Conservation (phyloP, 35 echinoderm and acorn worm genomes). For the Heliocidaris tuberculata region DNA sequence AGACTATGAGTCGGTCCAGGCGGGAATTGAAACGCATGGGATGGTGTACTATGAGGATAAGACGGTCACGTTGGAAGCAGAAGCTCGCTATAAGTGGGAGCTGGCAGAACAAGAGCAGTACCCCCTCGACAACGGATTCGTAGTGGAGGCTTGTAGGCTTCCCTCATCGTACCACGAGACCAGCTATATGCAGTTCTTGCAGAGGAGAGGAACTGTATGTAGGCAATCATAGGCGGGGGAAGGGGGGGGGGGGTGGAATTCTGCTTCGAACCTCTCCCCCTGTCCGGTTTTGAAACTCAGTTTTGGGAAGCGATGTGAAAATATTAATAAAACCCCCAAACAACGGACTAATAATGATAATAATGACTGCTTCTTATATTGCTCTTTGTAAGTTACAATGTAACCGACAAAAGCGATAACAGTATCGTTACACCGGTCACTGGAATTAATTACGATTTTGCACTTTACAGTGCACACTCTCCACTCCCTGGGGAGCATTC, state of each 20-base stretch:
- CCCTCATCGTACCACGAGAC: slow-evolving; percentile 3
- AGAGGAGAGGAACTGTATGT: slow-evolving; percentile 52
- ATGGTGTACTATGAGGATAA: slow-evolving; percentile 48
- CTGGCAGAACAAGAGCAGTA: slow-evolving; percentile 34
- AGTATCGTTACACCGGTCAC: no score
- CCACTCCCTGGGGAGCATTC: no score
- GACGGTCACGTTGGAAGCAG: slow-evolving; percentile 33
- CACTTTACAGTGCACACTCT: no score
- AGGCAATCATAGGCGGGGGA: background rate
- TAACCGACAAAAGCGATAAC: no score
- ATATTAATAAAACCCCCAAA: background rate
- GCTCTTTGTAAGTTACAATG: no score
- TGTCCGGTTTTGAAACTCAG: background rate
- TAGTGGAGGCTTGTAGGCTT: slow-evolving; percentile 32
- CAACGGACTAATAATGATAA: no score
- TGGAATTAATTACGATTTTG: no score
- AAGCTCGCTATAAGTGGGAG: slow-evolving; percentile 49
- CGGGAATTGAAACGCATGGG: background rate
- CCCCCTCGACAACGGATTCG: slow-evolving; percentile 46
- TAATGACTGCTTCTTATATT: no score
- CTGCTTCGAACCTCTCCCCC: no score
- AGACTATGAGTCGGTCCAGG: slow-evolving; percentile 43
- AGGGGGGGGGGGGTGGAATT: background rate
- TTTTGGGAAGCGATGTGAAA: background rate
- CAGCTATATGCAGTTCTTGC: slow-evolving; percentile 48